Percentiles rank a stretch among this genome's conserved stretches.
These are phyloP conservation scores for Diachrysia chrysitis DNA, from an alignment of 2,888 invertebrate species.

Conservation along the genomic window DNA sequence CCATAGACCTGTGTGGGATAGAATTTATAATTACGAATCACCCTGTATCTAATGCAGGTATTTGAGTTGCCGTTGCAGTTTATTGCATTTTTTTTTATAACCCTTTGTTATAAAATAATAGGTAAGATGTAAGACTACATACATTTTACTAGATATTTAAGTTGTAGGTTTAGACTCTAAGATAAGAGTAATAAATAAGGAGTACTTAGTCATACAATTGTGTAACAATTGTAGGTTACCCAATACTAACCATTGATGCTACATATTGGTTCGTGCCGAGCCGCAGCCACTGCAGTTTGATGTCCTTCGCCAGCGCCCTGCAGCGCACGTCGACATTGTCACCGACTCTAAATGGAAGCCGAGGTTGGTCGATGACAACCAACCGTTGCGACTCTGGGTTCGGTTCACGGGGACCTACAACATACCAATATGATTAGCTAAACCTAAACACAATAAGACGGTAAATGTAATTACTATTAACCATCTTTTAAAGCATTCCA, in stretches of 20 bases:
- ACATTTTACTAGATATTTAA: too few species aligned
- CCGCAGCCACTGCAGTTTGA: constrained; percentile 71
- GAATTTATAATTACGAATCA: background rate
- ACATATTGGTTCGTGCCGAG: constrained; percentile 78
- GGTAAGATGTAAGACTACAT: too few species aligned
- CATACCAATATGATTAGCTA: constrained; percentile 24
- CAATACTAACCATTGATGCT: constrained; percentile 69
- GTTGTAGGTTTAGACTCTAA: too few species aligned
- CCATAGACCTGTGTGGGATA: constrained; percentile 76
- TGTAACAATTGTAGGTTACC: too few species aligned
- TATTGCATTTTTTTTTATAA: too few species aligned
- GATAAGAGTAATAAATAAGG: too few species aligned
- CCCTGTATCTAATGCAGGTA: too few species aligned
- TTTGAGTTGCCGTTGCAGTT: too few species aligned
- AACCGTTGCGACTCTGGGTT: constrained; percentile 54
- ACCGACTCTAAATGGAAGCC: constrained; percentile 72
- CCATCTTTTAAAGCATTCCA: constrained; percentile 32
- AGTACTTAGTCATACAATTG: too few species aligned
- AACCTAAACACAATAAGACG: constrained; percentile 28
- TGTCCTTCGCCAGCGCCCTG: constrained; percentile 61
- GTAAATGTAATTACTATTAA: background rate
- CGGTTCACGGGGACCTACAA: constrained; percentile 69
- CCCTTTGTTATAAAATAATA: too few species aligned
- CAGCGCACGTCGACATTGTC: constrained; percentile 80
- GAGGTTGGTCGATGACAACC: constrained; percentile 80